Base-by-base conservation (phyloP, 2,888 invertebrate genomes). In the Drosophila kuntzei region DNA sequence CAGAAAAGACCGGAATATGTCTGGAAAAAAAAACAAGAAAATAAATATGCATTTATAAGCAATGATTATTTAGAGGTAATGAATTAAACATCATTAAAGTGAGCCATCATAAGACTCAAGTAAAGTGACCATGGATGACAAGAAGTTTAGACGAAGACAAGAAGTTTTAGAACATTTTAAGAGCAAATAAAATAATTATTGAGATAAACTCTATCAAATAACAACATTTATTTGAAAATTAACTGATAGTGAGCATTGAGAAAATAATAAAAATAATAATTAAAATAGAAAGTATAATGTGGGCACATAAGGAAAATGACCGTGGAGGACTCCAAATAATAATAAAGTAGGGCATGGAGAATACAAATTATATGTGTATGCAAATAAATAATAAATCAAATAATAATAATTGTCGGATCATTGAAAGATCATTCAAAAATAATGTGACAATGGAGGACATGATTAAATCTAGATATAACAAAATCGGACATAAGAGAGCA, bases 1-100 rank as follows among this genome's bases (percentile, higher is more conserved):
- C 99, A 99, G 95, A 99, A 99, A 89, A 99, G 96, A 79, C 99
- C 99, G 80, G 99, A 99, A 94, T 99, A 99, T 87, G 99, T 99
- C 99, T 99, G 95, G 29, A 95, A 94, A 86, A 89, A 36, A 44
- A 47, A 25, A 70, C 22, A 44, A 32, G 39, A 7, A 32, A 9
- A 37, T 3, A 16, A n/a, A 29, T 22, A 6, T 18, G 1, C 11
- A 29, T 32, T 32, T n/a, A 39, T 18, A 39, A 11, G 9, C 3
- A 39, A 18, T 3, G 2, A 11, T 39, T 39, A 4, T 7, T 4
- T 18, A 11, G 5, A 39, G 16, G 4, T 18, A 1, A 16, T 20
- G 0, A 49, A 16, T 1, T 27, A 7, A 41, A 32, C 14, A 9
- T 4, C 8, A 8, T 16, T 18, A 12, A 29, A 12, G 3, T 29